These are phyloP conservation scores for Pammene aurita DNA, from an alignment of 2,888 invertebrate species.

Conservation along the genomic window DNA sequence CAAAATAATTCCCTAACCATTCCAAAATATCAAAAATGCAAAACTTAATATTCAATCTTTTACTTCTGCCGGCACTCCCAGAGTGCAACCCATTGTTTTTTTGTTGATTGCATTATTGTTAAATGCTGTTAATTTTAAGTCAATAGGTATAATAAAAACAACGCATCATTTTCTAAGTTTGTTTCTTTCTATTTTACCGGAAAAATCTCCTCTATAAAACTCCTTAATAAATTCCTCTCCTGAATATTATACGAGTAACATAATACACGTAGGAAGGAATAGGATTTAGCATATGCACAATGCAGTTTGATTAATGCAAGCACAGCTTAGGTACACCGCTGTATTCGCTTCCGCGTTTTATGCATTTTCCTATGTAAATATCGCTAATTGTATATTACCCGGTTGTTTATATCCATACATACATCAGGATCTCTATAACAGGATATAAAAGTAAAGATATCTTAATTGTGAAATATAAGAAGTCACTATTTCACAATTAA, in stretches of 20 bases:
- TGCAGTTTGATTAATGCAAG: conserved; percentile 19
- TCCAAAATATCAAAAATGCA: too few species aligned
- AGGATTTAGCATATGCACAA: conserved; percentile 22
- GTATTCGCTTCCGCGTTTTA: conserved; percentile 13
- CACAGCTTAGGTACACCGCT: conserved; percentile 12
- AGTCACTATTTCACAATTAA: too few species aligned
- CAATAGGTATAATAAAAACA: neutral
- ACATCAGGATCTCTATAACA: too few species aligned
- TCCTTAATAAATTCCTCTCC: neutral
- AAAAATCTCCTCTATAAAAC: neutral
- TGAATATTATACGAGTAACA: neutral
- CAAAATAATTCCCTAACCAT: too few species aligned
- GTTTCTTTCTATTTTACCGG: neutral
- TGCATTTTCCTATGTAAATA: conserved; percentile 21
- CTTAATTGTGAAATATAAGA: too few species aligned
- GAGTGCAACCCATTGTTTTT: too few species aligned
- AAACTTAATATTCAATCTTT: too few species aligned
- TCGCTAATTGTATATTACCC: conserved; percentile 12
- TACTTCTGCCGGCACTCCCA: too few species aligned
- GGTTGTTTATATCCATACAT: too few species aligned
- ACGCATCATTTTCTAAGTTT: neutral
- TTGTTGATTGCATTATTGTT: too few species aligned
- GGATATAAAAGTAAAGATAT: too few species aligned
- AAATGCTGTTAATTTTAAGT: neutral
- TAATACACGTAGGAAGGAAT: conserved; percentile 6